Base-by-base conservation (phyloP, 2,113 vertebrate species). In the Salminus brasiliensis region DNA sequence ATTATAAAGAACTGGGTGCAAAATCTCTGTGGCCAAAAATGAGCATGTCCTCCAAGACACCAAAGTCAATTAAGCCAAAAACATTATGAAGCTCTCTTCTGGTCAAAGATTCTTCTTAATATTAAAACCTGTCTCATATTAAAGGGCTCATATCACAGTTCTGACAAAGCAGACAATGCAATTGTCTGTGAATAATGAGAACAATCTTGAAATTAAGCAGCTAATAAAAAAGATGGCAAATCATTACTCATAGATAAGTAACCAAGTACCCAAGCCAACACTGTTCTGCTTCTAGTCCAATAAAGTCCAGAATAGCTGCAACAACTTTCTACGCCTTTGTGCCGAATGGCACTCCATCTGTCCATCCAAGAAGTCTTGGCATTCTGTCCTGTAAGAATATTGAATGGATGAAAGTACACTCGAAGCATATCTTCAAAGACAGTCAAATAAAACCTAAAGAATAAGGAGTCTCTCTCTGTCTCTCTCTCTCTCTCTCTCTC, bases 261-360 rank as follows among this genome's bases (percentile, higher is more conserved):
- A 36, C 60, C 60, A 32, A 9, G 60, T 18, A 55, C n/a, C 6
- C 52, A 16, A 63, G 60, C 18, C 32, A 36, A 10, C 29, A 8
- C 29, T 18, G 7, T 30, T 63, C 18, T 59, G 59, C 59, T n/a
- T 66, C 18, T 39, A 12, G 32, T 8, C 36, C 62, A 36, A 21
- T 39, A 66, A 66, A 55, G 52, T 55, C 52, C 52, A 55, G 52
- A 66, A 66, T 39, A 66, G 32, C 32, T 63, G 29, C 32, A 13
- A 30, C 29, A 66, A 66, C 62, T 66, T 66, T 36, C 36, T 39
- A 66, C 34, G 62, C 62, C 62, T 66, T 66, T 36, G 39, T 4
- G 16, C 32, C n/a, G 62, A 66, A 36, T 66, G 62, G 62, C n/a
- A n/a, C 62, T 66, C 32, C 62, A 66, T 66, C 62, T 39, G 62